Base-by-base conservation (phyloP, 2,113 vertebrate species). In the Tenebrosternarchus preto region DNA sequence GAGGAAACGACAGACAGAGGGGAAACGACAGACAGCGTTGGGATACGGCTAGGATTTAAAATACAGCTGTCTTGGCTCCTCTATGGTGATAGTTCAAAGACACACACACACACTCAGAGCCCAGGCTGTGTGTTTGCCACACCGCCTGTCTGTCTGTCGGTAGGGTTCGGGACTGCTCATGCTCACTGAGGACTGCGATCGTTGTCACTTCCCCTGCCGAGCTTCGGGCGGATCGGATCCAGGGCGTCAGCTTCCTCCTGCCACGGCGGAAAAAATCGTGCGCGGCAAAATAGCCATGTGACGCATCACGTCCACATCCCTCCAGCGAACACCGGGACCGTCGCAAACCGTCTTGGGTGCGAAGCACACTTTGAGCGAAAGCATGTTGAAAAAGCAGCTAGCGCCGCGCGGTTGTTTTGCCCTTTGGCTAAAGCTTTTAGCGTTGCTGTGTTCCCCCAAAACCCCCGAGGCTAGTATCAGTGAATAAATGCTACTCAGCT, bases 341-440 rank as follows among this genome's bases (percentile, higher is more conserved):
- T 39, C 20, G 73, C 63, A 31, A n/a, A n/a, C 19, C 7, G 59
- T 46, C 25, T 1, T 15, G 27, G 3, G 36, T 29, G 24, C 31
- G 50, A 50, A 60, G 39, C 67, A 20, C 24, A 33, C 17, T 61
- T 63, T 39, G 31, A 57, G 22, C 46, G 12, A 27, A 67, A 74
- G 53, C 25, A 55, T 16, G 9, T 24, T 20, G 27, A 33, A 39
- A 53, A 79, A 63, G 56, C 24, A 17, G 25, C 27, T 16, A 60
- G 22, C 4, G 56, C 6, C 31, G n/a, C 36, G 20, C 22, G 24
- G 17, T 79, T 22, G 66, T n/a, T 59, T 67, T 46, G 29, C 55
- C n/a, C 20, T 61, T 69, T 70, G 77, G 63, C 82, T 67, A 74
- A 63, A 73, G 55, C 70, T 78, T 73, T 73, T 25, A 68, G 27